Percentiles rank a stretch among this genome's conserved stretches.
Conservation (phyloP, 2,113 vertebrate species). For the Peromyscus maniculatus region DNA sequence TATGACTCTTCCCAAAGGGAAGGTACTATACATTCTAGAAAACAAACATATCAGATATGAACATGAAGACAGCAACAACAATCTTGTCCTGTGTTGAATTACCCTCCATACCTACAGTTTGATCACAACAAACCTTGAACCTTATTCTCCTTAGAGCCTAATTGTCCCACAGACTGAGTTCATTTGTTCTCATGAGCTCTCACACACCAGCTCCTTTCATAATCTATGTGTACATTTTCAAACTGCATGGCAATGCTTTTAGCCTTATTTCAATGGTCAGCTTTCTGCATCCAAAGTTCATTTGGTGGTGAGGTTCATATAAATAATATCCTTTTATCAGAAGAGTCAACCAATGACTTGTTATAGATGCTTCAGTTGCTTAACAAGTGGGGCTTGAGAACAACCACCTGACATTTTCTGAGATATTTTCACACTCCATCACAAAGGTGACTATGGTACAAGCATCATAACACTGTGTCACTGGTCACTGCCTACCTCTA, state of each 20-base stretch:
- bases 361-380: slow-evolving; percentile 81
- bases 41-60: not conserved
- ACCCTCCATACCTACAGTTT: not conserved
- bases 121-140: not conserved
- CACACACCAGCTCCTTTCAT: not conserved
- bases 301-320: slow-evolving; percentile 77
- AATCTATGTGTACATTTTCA: slow-evolving; percentile 29
- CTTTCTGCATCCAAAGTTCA: slow-evolving; percentile 63
- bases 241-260: slow-evolving; percentile 71
- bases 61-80: not conserved
- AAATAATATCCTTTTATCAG: slow-evolving; percentile 85
- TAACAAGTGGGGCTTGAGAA: slow-evolving; percentile 78
- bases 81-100: not conserved
- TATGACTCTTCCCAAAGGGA: not conserved
- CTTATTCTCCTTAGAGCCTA: not conserved
- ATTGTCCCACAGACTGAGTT: not conserved
- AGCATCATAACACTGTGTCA: not conserved
- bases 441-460: not conserved
- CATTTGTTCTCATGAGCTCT: not conserved
- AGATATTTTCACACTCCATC: not conserved
- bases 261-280: slow-evolving; percentile 79
- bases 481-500: not conserved
- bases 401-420: slow-evolving; percentile 66
- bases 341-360: slow-evolving; percentile 78
- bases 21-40: not conserved